A percentile compares a stretch with the other conserved stretches of the same genome.
These are phyloP conservation scores for Myotis brandtii DNA, from an alignment of 2,113 vertebrate genomes.

Conservation along the genomic window DNA sequence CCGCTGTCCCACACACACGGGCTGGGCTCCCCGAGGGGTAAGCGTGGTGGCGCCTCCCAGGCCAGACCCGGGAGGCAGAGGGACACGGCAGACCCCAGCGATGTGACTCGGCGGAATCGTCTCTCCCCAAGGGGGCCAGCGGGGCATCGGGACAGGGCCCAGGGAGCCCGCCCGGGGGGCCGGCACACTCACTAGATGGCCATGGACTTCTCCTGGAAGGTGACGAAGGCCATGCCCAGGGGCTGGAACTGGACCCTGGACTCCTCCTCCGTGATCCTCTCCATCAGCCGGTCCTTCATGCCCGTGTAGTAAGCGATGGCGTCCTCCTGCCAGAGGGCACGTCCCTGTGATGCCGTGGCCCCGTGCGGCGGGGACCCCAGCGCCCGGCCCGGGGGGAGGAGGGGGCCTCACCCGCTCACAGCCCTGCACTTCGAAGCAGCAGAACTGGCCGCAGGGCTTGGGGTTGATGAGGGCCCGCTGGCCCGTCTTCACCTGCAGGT, in stretches of 20 bases:
- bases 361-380: not conserved
- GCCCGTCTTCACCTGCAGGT: constrained; percentile 84
- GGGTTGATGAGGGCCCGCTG: constrained; percentile 88
- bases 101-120: fast-evolving
- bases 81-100: not conserved
- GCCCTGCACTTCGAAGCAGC: constrained; percentile 88
- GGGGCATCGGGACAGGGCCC: too few relatives aligned
- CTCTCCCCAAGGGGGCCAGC: not conserved
- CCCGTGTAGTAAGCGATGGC: constrained; percentile 92
- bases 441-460: constrained; percentile 90
- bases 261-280: constrained; percentile 85
- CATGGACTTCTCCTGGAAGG: constrained; percentile 93
- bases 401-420: constrained; percentile 88
- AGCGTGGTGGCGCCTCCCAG: not conserved
- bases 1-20: not conserved
- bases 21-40: not conserved
- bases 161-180: not conserved
- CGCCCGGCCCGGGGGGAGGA: fast-evolving
- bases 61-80: not conserved
- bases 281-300: constrained; percentile 86
- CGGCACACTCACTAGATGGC: constrained; percentile 91
- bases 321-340: constrained; percentile 89
- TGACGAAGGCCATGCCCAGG: constrained; percentile 96
- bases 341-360: fast-evolving
- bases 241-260: constrained; percentile 83